Conservation (phyloP, 2,797 vertebrate genomes). For the Lepidocolaptes lacrymiger region DNA sequence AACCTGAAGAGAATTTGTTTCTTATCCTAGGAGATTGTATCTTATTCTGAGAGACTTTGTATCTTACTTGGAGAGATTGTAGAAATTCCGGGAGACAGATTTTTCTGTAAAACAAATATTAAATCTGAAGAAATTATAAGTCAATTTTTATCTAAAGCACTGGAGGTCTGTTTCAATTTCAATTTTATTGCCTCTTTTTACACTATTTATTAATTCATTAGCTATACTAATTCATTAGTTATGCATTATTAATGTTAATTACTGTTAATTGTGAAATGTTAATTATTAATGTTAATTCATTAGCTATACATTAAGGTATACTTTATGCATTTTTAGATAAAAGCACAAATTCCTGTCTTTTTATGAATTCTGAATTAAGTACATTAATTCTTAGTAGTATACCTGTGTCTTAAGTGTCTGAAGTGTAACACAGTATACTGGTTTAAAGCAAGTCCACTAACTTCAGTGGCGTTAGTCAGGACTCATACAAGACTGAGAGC, state of each 20-base stretch:
- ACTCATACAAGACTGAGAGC: neutral
- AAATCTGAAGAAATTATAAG: neutral
- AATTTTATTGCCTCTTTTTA: slow-evolving; percentile 10
- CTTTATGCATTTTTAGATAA: neutral
- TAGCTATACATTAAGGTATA: neutral
- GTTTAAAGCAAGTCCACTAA: neutral
- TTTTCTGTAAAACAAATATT: slow-evolving; percentile 1
- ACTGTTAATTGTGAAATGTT: slow-evolving; percentile 20
- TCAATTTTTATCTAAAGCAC: neutral
- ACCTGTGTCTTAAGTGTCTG: neutral
- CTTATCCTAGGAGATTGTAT: neutral
- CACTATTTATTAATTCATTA: neutral
- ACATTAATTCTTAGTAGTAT: neutral
- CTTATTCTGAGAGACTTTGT: neutral
- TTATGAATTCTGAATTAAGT: neutral
- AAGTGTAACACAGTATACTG: neutral
- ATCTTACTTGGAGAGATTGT: neutral
- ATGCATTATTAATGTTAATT: neutral
- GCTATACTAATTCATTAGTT: neutral
- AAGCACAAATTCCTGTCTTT: neutral
- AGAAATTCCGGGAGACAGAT: neutral
- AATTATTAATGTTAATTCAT: slow-evolving; percentile 10
- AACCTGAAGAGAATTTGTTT: neutral
- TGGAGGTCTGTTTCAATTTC: neutral
- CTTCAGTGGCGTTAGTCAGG: neutral